phyloP scores from a whole-genome alignment of 2,797 vertebrate genomes.

The Amblyraja radiata region DNA sequence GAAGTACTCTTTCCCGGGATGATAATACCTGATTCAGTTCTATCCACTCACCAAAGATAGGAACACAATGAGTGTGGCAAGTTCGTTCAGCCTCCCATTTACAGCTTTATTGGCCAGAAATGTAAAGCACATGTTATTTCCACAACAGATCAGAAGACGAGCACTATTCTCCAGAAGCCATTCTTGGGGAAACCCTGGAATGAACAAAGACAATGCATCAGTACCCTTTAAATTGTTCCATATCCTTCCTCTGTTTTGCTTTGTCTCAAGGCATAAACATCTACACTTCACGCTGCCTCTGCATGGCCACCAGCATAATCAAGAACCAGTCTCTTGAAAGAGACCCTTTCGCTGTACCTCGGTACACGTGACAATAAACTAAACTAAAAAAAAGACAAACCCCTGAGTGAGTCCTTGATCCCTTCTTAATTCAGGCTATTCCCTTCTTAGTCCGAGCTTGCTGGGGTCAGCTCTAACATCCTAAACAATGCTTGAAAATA shows the following conservation, averaged over 20 bases:
- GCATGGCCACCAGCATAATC: too few relatives aligned
- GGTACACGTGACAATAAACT: too few relatives aligned
- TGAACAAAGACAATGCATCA: background rate
- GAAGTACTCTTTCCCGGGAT: background rate
- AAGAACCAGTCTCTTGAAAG: too few relatives aligned
- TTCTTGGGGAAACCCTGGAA: conserved; percentile 66
- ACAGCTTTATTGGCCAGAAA: conserved; percentile 76
- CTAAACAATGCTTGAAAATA: background rate
- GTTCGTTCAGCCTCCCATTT: conserved; percentile 61
- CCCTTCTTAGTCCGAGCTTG: background rate
- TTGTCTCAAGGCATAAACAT: background rate
- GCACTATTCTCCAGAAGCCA: conserved; percentile 83
- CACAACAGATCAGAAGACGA: conserved; percentile 77
- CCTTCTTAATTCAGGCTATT: background rate
- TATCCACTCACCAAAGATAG: conserved; percentile 70
- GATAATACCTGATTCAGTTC: background rate
- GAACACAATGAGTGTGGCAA: conserved; percentile 70
- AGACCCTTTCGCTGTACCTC: too few relatives aligned
- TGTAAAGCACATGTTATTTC: conserved; percentile 71
- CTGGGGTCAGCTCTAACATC: background rate
- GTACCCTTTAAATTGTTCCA: background rate
- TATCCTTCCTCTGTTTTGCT: background rate
- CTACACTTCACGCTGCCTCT: too few relatives aligned
- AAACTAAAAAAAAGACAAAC: background rate
- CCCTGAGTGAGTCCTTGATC: background rate